Conservation (phyloP, 1,140 invertebrate species). For the Macrosteles quadrilineatus region DNA sequence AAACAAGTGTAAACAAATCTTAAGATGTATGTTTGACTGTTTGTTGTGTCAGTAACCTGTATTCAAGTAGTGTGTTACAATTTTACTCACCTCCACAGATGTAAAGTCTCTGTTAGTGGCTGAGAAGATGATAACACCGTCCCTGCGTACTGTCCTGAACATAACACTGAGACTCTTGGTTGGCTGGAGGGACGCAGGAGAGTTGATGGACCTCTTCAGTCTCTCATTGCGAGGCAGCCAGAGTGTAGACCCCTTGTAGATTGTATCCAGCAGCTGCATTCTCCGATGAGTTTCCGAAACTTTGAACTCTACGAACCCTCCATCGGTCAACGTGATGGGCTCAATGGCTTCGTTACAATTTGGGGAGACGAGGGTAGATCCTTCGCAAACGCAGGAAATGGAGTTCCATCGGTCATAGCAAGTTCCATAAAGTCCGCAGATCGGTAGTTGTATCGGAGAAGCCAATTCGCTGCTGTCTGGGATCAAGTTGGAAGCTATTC, state of each 20-base stretch:
- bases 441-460: constrained; percentile 42
- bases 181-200: constrained; percentile 42
- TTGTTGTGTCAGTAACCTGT: no score
- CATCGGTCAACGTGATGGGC: constrained; percentile 74
- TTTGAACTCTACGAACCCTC: constrained; percentile 75
- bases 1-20: no score
- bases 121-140: constrained; percentile 79
- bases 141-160: constrained; percentile 74
- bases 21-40: no score
- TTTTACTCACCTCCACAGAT: constrained; percentile 66
- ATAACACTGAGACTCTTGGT: constrained; percentile 76
- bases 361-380: constrained; percentile 64
- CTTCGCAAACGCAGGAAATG: constrained; percentile 68
- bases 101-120: constrained; percentile 88
- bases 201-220: constrained; percentile 28
- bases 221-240: constrained; percentile 54
- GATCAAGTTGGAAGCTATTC: constrained; percentile 32
- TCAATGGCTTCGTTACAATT: constrained; percentile 77
- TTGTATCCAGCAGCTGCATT: constrained; percentile 77
- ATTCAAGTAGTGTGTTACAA: no score
- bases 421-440: constrained; percentile 66
- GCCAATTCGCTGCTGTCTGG: constrained; percentile 46
- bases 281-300: constrained; percentile 81
- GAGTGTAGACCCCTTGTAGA: constrained; percentile 70
- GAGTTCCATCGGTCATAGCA: constrained; percentile 86